phyloP scores from a whole-genome alignment of 2,797 vertebrate species.

The Ceyx erithaca region DNA sequence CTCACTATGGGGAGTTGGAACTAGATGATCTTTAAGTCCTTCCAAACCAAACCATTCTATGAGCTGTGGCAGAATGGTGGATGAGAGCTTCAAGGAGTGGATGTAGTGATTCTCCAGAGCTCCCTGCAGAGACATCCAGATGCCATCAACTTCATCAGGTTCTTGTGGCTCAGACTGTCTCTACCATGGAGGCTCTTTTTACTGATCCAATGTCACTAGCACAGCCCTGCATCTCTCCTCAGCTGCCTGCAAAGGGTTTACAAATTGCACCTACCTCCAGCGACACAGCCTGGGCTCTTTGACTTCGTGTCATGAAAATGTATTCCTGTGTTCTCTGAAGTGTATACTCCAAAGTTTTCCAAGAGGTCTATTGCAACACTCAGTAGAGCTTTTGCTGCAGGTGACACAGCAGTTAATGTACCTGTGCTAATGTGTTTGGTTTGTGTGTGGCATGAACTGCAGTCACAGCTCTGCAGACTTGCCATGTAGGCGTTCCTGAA shows the following conservation, averaged over 20 bases:
- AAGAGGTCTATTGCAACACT: neutral
- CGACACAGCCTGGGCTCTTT: neutral
- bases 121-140: neutral
- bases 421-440: neutral
- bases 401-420: neutral
- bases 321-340: neutral
- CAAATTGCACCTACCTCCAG: neutral
- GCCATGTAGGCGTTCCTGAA: neutral
- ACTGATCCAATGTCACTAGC: neutral
- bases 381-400: neutral
- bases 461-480: neutral
- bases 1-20: accelerated
- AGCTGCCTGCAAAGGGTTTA: neutral
- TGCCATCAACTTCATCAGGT: neutral
- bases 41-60: neutral
- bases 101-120: neutral
- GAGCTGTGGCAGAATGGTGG: neutral
- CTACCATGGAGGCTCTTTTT: neutral
- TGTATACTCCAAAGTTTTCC: neutral
- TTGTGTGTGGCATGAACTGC: neutral
- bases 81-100: neutral
- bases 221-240: neutral
- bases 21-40: neutral
- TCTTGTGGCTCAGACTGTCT: neutral
- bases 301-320: neutral